Conservation (phyloP, 2,888 invertebrate genomes). For the Drosophila ezoana region DNA sequence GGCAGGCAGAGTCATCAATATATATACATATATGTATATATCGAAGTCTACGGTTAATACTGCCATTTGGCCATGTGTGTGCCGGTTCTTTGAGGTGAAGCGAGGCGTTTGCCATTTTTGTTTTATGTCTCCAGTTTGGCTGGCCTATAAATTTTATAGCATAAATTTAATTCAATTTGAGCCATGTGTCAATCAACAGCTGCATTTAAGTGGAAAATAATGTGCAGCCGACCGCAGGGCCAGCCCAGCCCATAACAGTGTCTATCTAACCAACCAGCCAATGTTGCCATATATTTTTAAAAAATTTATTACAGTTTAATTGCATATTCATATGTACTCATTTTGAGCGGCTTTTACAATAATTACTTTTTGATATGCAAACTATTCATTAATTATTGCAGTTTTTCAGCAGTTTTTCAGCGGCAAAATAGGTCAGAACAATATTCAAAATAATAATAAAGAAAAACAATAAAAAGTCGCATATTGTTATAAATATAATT, state of each 20-base stretch:
- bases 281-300: conserved; percentile 29
- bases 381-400: conserved; percentile 11
- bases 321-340: conserved; percentile 1
- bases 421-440: neutral
- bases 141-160: conserved; percentile 58
- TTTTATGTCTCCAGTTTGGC: conserved; percentile 56
- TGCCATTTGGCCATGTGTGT: conserved; percentile 18
- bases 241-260: neutral
- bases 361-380: conserved; percentile 41
- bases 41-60: conserved; percentile 31
- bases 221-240: conserved; percentile 52
- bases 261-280: conserved; percentile 23
- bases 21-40: conserved; percentile 4
- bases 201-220: conserved; percentile 75
- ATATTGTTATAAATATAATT: neutral
- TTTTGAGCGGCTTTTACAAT: conserved; percentile 7
- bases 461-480: neutral
- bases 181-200: conserved; percentile 75
- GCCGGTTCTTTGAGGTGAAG: conserved; percentile 21
- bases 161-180: conserved; percentile 66
- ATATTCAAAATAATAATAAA: neutral
- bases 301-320: conserved; percentile 14
- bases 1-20: conserved; percentile 15
- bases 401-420: conserved; percentile 1
- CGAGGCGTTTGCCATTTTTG: conserved; percentile 44